Evolutionary conservation across 2,888 invertebrate genomes (phyloP), one percentile per base, ranked within the genome.

Genomic region (Xylota segnis): DNA sequence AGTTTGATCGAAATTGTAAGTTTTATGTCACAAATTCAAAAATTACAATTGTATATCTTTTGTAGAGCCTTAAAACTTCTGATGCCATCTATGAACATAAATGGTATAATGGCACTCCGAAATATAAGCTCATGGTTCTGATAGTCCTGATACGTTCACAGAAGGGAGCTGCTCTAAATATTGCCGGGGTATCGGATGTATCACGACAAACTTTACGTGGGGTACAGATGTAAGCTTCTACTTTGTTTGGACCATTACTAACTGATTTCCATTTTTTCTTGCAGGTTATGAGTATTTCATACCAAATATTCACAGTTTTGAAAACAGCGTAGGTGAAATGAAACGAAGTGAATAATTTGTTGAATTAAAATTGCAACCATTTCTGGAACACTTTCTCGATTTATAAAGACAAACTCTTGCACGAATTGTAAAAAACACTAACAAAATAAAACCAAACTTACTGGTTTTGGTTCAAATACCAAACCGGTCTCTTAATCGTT

Each of bases 231-330:
- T 4, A 37, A 37, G 10, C 10, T 37, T 37, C 7, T 37, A 32
- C 1, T 32, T 32, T 7, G 0, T 32, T 3, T 32, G 2, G 32
- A 32, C 6, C 23, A 23, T 34, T 10, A 6, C 18, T 9, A 27
- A 12, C 5, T 23, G 29, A 4, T 10, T 40, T 12, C 16, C 40
- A 6, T 43, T 43, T 27, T 10, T 47, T 14, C 14, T 83, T 70
- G 9, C 23, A 88, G 88, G 87, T 88, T 7, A 59, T 88, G 37
- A 84, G 84, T 50, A 82, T 81, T 32, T 77, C 87, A 0, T 88
- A 88, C 52, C 83, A 87, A 66, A 65, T 88, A 5, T 88, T 88
- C 10, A 83, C 88, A 0, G 79, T 89, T 18, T 59, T 88, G 0
- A 88, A 83, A 34, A 68, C 78, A 5, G 32, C 32, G n/a, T 43